Conservation (phyloP, 2,797 vertebrate species). For the Phyllotis vaccarum region DNA sequence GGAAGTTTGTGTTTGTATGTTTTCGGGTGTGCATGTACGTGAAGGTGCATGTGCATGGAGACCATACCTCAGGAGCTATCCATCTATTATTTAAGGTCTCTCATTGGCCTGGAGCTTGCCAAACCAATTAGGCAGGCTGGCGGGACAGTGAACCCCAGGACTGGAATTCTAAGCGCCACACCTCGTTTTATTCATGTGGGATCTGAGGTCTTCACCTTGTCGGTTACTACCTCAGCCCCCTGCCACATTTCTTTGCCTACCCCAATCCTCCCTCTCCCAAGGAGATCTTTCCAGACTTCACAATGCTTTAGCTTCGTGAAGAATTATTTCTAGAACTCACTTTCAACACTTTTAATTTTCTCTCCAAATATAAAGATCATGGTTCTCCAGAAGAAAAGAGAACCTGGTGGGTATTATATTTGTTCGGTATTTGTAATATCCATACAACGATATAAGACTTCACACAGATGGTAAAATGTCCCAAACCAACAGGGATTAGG, state of each 20-base stretch:
- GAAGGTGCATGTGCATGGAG: background rate
- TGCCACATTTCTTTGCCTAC: no score
- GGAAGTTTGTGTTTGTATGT: background rate
- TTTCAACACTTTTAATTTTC: background rate
- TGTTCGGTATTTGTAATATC: no score
- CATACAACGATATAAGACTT: background rate
- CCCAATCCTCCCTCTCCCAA: background rate
- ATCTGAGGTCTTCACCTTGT: background rate
- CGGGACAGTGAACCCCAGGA: background rate
- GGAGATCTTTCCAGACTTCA: background rate
- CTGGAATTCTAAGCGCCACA: no score
- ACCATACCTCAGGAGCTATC: background rate
- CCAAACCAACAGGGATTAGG: background rate
- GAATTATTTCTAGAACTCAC: no score
- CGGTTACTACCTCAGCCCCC: background rate
- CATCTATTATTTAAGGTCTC: background rate
- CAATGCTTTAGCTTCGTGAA: rapidly evolving
- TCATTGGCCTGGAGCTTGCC: background rate
- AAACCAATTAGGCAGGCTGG: background rate
- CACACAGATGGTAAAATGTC: no score
- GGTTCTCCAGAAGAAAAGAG: background rate
- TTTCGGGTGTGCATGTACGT: background rate
- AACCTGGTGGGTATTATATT: background rate
- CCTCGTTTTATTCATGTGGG: background rate
- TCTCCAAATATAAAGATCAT: background rate